phyloP scores from a whole-genome alignment of 2,888 invertebrate genomes.

The Ctenicera cuprea region DNA sequence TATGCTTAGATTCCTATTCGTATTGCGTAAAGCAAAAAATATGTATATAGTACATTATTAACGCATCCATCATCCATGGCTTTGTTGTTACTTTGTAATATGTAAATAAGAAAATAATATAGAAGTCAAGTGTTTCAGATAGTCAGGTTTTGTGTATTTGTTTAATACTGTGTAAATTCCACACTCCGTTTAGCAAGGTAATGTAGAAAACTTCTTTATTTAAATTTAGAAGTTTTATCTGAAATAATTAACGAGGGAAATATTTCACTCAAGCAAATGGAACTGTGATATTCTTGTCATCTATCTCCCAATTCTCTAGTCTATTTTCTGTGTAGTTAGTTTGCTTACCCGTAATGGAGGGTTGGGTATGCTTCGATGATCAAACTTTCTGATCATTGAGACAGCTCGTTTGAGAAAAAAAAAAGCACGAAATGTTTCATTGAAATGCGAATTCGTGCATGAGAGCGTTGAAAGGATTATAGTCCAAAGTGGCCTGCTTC shows the following conservation, averaged over 20 bases:
- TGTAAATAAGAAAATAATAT: too few species aligned
- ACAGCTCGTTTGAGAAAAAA: background rate
- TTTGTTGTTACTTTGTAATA: too few species aligned
- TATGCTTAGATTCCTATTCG: too few species aligned
- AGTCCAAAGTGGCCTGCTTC: slow-evolving; percentile 16
- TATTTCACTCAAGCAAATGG: background rate
- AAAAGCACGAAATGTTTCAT: slow-evolving; percentile 5
- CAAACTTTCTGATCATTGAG: background rate
- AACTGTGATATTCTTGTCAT: background rate
- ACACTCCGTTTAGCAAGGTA: too few species aligned
- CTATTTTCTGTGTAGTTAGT: background rate
- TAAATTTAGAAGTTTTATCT: too few species aligned
- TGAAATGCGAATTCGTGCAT: slow-evolving; percentile 4
- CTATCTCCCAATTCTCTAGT: background rate
- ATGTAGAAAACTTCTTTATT: too few species aligned
- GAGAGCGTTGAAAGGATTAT: slow-evolving; percentile 19
- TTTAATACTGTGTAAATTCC: too few species aligned
- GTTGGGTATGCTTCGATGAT: background rate
- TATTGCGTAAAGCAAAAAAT: too few species aligned
- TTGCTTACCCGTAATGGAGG: background rate
- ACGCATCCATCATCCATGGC: too few species aligned
- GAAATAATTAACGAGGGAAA: background rate
- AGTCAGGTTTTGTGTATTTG: too few species aligned
- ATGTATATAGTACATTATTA: too few species aligned
- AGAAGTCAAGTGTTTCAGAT: too few species aligned